These are phyloP conservation scores for Sisor rabdophorus DNA, from an alignment of 2,113 vertebrate species.

Conservation along the genomic window DNA sequence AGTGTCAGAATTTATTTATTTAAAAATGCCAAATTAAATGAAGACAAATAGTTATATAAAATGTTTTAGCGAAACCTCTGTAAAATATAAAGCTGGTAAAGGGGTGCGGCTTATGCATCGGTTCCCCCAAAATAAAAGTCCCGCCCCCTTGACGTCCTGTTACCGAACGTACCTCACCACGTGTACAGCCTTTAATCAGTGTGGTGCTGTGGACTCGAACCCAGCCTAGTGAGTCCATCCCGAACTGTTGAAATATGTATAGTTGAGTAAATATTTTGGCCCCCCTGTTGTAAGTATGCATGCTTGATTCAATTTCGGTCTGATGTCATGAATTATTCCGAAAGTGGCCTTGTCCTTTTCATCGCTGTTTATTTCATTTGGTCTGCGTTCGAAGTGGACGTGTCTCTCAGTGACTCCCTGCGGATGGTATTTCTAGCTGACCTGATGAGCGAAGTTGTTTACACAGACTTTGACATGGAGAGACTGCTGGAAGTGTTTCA, in stretches of 20 bases:
- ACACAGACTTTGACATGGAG: constrained; percentile 36
- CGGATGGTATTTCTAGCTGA: not conserved
- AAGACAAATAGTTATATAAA: too few species aligned
- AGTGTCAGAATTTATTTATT: too few species aligned
- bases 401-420: constrained; percentile 5
- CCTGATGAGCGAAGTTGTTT: constrained; percentile 40
- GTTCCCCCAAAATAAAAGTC: not conserved
- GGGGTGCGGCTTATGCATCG: not conserved
- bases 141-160: not conserved
- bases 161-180: constrained; percentile 35
- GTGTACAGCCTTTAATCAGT: constrained; percentile 36
- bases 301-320: constrained; percentile 60
- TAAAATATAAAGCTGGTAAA: not conserved
- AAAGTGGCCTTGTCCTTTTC: constrained; percentile 70
- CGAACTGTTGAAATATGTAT: constrained; percentile 42
- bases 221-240: constrained; percentile 11
- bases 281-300: constrained; percentile 68
- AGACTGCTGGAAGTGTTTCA: constrained; percentile 50
- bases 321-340: constrained; percentile 56
- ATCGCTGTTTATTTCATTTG: constrained; percentile 49
- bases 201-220: constrained; percentile 20
- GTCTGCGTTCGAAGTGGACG: constrained; percentile 21
- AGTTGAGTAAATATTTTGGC: constrained; percentile 46
- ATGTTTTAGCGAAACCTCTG: not conserved
- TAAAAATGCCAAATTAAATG: too few species aligned